phyloP scores from a whole-genome alignment of 2,888 invertebrate genomes.

The Brachypalpus laphriformis region DNA sequence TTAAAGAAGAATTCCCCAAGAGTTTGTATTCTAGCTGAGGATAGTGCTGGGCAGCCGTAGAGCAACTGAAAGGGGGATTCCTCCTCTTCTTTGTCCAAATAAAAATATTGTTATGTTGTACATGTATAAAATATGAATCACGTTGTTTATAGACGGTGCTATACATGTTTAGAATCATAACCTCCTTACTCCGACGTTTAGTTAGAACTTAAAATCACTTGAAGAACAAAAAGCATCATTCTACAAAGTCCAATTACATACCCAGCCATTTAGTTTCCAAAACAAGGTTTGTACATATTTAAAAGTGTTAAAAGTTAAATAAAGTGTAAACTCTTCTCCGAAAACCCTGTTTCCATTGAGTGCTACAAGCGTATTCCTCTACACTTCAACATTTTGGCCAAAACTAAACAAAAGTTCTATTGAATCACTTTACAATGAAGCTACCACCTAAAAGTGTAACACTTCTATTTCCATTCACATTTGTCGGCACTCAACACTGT shows the following conservation, averaged over 20 bases:
- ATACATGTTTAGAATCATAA: too few species aligned
- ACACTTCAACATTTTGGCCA: background rate
- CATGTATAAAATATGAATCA: too few species aligned
- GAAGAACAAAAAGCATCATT: too few species aligned
- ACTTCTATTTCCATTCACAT: background rate
- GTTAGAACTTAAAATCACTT: too few species aligned
- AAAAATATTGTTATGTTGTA: too few species aligned
- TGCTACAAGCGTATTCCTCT: background rate
- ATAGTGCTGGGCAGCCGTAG: too few species aligned
- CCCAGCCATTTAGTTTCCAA: background rate
- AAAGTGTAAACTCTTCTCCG: background rate
- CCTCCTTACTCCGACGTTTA: too few species aligned
- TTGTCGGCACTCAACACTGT: slow-evolving; percentile 4
- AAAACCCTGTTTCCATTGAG: background rate
- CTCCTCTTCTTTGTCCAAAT: too few species aligned
- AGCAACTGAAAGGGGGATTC: too few species aligned
- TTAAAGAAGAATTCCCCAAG: too few species aligned
- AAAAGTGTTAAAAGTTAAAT: background rate
- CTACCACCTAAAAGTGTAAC: background rate
- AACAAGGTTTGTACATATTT: background rate
- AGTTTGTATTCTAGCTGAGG: too few species aligned
- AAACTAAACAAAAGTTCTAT: slow-evolving; percentile 9
- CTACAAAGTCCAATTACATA: background rate
- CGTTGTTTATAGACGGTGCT: too few species aligned
- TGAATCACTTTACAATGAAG: slow-evolving; percentile 11